Evolutionary conservation across 2,113 vertebrate species (phyloP).

Genomic region (Malurus alboscapulatus): DNA sequence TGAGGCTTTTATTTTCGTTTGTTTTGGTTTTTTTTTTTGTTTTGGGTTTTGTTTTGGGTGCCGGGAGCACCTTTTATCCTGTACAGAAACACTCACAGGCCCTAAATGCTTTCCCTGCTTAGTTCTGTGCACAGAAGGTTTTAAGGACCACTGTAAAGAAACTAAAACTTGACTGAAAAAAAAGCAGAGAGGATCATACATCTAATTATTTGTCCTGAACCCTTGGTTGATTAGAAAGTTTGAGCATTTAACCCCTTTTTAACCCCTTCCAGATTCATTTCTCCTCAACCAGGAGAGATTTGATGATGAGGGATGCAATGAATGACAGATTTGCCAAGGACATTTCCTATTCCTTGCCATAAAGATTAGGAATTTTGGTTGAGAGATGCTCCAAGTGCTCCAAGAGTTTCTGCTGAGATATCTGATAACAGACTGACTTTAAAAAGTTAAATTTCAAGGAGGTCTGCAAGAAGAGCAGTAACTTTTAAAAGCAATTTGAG

Average conservation of each 20-base stretch:
- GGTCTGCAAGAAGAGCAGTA: not conserved
- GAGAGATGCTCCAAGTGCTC: not conserved
- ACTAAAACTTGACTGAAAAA: not conserved
- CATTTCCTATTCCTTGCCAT: not conserved
- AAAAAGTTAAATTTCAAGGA: not conserved
- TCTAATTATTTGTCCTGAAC: not conserved
- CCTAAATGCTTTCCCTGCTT: not conserved
- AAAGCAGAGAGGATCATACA: not conserved
- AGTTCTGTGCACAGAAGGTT: not conserved
- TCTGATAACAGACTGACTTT: not conserved
- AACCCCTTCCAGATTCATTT: not conserved
- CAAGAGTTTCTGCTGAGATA: not conserved
- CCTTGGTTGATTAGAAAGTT: not conserved
- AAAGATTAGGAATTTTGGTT: not conserved
- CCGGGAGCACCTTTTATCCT: not conserved
- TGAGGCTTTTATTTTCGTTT: too few species aligned
- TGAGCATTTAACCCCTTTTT: not conserved
- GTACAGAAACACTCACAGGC: not conserved
- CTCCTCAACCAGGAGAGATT: not conserved
- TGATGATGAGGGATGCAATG: not conserved
- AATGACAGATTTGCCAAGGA: not conserved
- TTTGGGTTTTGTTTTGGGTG: too few species aligned
- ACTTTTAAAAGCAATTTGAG: not conserved
- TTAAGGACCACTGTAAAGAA: not conserved
- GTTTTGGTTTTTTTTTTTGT: too few species aligned